phyloP scores from a whole-genome alignment of 2,113 vertebrate species.

The Copsychus sechellarum region DNA sequence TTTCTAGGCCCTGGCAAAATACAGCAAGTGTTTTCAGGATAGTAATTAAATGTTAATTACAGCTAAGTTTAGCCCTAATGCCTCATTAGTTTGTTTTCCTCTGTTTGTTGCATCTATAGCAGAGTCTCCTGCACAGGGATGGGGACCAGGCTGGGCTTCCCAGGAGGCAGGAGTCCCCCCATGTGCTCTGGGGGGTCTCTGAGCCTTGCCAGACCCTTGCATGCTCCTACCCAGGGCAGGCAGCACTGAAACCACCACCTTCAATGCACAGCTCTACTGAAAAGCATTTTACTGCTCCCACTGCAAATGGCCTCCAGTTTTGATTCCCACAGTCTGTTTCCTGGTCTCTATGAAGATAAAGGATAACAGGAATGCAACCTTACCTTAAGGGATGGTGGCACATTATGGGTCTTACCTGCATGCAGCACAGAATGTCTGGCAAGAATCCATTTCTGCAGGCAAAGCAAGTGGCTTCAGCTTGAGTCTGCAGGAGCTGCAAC shows the following conservation, averaged over 20 bases:
- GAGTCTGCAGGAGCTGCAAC: not conserved
- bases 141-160: conserved; percentile 20
- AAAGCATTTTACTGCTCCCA: not conserved
- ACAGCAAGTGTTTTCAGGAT: conserved; percentile 60
- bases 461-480: fast-evolving
- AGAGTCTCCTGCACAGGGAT: not conserved
- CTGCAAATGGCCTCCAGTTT: not conserved
- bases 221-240: not conserved
- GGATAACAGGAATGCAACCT: not conserved
- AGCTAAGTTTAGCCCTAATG: conserved; percentile 69
- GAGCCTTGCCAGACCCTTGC: not conserved
- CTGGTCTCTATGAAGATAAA: not conserved
- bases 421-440: not conserved
- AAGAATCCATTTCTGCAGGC: not conserved
- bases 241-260: not conserved
- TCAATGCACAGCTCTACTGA: not conserved
- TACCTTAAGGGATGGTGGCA: not conserved
- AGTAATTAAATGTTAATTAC: conserved; percentile 66
- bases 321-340: not conserved
- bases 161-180: not conserved
- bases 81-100: conserved; percentile 68
- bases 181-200: not conserved
- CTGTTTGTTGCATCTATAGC: conserved; percentile 35
- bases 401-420: not conserved
- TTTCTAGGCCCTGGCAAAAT: conserved; percentile 41